Evolutionary conservation across 1,140 invertebrate genomes (phyloP), one percentile per base, ranked within the genome.

Genomic region (Drosophila kikkawai): DNA sequence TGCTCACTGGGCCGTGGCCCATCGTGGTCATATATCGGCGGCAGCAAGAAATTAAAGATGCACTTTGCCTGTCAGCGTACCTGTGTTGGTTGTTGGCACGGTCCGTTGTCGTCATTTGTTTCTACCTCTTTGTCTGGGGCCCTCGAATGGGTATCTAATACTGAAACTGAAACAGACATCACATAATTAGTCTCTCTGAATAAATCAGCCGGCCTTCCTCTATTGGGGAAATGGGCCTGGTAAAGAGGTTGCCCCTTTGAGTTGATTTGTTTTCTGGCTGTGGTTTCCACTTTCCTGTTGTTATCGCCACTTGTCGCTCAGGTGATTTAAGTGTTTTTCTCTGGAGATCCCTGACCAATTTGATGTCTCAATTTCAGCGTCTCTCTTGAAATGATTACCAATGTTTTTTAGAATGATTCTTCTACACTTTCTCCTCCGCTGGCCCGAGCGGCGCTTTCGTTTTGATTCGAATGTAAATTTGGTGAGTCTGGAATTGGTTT

Each of bases 141-240:
- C 34, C 60, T 39, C 36, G 7, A 44, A 36, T 66, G 15, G 65
- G 68, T 34, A 73, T 73, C 69, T 73, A 71, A 73, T 59, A 32
- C 67, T 32, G 67, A 63, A 48, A 39, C 69, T 34, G 63, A 75
- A 57, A 55, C 56, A 79, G 77, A 80, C 73, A 82, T 84, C 76
- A 77, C 75, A 86, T 88, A 88, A 88, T 88, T 88, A 90, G 85
- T 85, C 67, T 85, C 81, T 88, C 67, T 56, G 82, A 88, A 88
- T 88, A 88, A 88, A 88, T 88, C 85, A 90, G 50, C 48, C 70
- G 63, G 78, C 58, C 68, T 69, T 76, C 65, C 74, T 56, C 74
- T 56, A 80, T 80, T 67, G 66, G 71, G 44, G 29, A 58, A 68
- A 68, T 76, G 9, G 60, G 47, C 26, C 50, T 15, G 51, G 34